Base-by-base conservation (phyloP, 2,888 invertebrate species). In the Brachypterus glaber region DNA sequence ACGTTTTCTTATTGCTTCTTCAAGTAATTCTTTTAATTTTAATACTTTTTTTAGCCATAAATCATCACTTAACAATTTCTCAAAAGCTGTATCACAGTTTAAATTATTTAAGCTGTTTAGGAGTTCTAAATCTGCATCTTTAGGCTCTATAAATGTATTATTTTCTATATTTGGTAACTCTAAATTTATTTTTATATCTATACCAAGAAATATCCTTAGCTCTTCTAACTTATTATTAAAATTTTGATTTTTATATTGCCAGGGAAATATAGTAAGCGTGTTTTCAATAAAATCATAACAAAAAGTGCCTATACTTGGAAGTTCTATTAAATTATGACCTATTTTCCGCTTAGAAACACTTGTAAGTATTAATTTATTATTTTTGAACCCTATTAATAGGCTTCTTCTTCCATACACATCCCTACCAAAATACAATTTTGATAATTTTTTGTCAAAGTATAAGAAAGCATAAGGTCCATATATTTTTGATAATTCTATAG, bases 1-100 rank as follows among this genome's bases (percentile, higher is more conserved):
- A 48, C 85, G 66, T 40, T 72, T 64, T 61, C 68, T 62, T 3
- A 84, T 66, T 45, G 84, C 77, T 32, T 67, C 62, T 52, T 73
- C 67, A 38, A 84, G 62, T 29, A 78, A 59, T 12, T 60, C 38
- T 7, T 71, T 59, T 40, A 82, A 59, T 49, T 59, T 57, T 27
- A 60, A 37, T 1, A 78, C 69, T 43, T 66, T 71, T 27, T 62
- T 41, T 8, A 51, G 46, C 58, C 59, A 63, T 17, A 33, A 37
- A 7, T 40, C 9, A 46, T 54, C 37, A 9, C 54, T 50, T 48
- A 63, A 53, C 5, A 71, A 46, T 35, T 45, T 49, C 38, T 59
- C 41, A 18, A 68, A 47, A 61, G 67, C 66, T 27, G 60, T 52
- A 15, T 64, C 48, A 13, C 64, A 24, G 29, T 50, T 39, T 9